Evolutionary conservation across 1,140 invertebrate species (phyloP), one percentile per base, ranked within the genome.

Genomic region (Ceratina japonica): DNA sequence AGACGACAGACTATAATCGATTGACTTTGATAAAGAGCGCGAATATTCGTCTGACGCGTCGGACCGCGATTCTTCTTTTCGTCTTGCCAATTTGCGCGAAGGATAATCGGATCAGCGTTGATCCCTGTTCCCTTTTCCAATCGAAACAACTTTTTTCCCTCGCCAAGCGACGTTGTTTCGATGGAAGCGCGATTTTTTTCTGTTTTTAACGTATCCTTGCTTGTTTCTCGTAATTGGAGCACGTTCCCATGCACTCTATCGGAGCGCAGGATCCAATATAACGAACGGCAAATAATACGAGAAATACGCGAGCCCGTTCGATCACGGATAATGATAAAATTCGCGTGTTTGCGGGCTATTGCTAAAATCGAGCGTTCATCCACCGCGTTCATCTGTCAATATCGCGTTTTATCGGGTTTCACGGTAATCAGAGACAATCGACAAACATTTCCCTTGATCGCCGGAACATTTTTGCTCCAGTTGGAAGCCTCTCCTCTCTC

Each of bases 1-100:
- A 7, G 2, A 2, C 3, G 3, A 7, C 37, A 37, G 37, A 63
- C 62, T 63, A 71, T 71, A 78, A 71, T 72, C 31, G 68, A 54
- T 62, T 44, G 62, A 71, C 27, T 64, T 63, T 64, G 52, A 62
- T 63, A 64, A 72, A 78, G 37, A 37, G 24, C 49, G 10, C 64
- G 68, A 77, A 78, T 72, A 72, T 63, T 78, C 10, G 37, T 44
- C 37, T 56, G 52, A 12, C 18, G 20, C 20, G 16, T 5, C 24
- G 16, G 18, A 3, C 2, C 52, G 27, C 66, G 24, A 18, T 18
- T 56, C 10, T 51, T 3, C 63, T 58, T 58, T n/a, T 18, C 20
- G 31, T 18, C 12, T 13, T 51, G 31, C 7, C 31, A 13, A 69
- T 70, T 44, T 22, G 56, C 16, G 3, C 10, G 16, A 3, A 24